A percentile compares a stretch with the other conserved stretches of the same genome.
Conservation (phyloP, 2,113 vertebrate genomes). For the Centropus bengalensis region DNA sequence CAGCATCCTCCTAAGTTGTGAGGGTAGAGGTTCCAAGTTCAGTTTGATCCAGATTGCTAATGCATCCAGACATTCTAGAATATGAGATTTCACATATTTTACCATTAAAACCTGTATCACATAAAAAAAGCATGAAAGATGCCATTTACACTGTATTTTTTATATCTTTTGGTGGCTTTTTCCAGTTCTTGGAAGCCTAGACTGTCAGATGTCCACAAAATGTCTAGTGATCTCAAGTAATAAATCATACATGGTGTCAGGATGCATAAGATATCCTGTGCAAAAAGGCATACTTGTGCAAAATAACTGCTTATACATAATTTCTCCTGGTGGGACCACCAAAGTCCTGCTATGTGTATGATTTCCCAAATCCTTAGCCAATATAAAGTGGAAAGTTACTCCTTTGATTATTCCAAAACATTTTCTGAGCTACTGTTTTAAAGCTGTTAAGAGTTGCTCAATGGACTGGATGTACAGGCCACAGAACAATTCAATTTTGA, state of each 20-base stretch:
- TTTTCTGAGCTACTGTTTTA: background rate
- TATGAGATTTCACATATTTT: background rate
- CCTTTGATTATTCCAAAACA: background rate
- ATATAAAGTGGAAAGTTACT: background rate
- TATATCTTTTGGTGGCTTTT: background rate
- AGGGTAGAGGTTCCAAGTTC: background rate
- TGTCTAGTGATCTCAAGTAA: background rate
- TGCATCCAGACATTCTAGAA: background rate
- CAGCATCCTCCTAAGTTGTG: background rate
- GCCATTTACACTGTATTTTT: background rate
- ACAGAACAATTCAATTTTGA: background rate
- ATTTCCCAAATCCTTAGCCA: background rate
- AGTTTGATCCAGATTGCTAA: background rate
- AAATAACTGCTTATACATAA: background rate
- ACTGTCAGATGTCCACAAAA: background rate
- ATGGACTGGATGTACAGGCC: background rate
- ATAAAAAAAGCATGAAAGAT: background rate
- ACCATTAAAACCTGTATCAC: background rate
- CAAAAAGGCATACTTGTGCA: background rate
- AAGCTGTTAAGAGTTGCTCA: background rate
- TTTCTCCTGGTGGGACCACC: background rate
- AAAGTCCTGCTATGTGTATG: accelerated
- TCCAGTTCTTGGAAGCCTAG: background rate
- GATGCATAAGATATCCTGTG: background rate
- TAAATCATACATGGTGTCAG: background rate